Base-by-base conservation (phyloP, 30 jellyfish, hydroid and myxozoan species). In the Aurelia coerulea region DNA sequence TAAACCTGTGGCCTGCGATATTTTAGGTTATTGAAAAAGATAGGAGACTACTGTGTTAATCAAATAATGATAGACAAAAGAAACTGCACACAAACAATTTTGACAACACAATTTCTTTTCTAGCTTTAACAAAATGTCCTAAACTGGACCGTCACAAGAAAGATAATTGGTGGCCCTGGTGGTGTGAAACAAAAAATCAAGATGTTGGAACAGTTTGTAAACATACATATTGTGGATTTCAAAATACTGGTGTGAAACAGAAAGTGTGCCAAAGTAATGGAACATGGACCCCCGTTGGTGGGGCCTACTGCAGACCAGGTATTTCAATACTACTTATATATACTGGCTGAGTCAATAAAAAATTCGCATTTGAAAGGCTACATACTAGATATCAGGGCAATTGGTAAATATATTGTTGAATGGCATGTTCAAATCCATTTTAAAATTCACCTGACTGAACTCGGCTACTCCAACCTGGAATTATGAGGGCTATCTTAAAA, bases 231-330 rank as follows among this genome's bases (percentile, higher is more conserved):
- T 74, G 85, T 29, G 49, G 23, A 39, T 46, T 46, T 46, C 16
- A 23, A 65, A 32, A 4, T 29, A n/a, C 10, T 19, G 91, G 91
- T 23, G 76, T 62, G 4, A 81, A 53, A 14, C 67, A 81, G 5
- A 81, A 81, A 42, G 63, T 81, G 14, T 81, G 91, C 76, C 83
- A 49, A 32, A 52, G n/a, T 14, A 68, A 81, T 68, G 91, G 91
- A 23, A 81, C 84, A 52, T 81, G 83, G 83, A 29, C 75, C 13
- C 83, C 83, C 16, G 39, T 70, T 81, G 91, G 91, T 16, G 91
- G 91, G 35, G 75, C 58, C 16, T 81, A 37, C 58, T 81, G 91
- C 62, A 65, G 50, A 67, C 65, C 76, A 62, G 73, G 90, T 79
- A 76, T 17, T 46, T 46, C 14, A 46, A 46, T 46, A 46, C 8